Evolutionary conservation across 2,888 invertebrate species (phyloP).

Genomic region (Tipula unca): DNA sequence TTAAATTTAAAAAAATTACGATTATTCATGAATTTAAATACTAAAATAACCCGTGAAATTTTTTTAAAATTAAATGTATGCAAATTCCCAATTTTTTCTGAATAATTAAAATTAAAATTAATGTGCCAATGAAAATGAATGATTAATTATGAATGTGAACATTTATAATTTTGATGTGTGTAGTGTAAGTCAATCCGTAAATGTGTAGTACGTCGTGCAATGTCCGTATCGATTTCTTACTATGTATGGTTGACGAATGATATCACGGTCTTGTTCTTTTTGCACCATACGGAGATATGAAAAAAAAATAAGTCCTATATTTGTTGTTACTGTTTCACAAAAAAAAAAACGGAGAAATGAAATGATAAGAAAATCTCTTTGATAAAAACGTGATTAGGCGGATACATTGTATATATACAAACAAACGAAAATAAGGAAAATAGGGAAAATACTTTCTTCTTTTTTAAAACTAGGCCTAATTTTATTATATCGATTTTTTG

Average conservation of each 20-base stretch:
- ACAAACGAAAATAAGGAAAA: neutral
- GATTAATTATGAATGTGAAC: neutral
- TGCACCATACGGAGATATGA: neutral
- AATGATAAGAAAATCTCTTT: neutral
- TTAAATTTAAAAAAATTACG: neutral
- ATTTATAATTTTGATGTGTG: neutral
- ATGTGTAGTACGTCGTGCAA: neutral
- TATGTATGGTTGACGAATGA: neutral
- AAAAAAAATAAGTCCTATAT: neutral
- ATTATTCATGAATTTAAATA: neutral
- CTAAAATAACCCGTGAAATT: neutral
- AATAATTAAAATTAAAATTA: conserved; percentile 1
- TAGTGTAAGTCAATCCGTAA: neutral
- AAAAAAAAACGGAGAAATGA: neutral
- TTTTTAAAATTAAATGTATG: neutral
- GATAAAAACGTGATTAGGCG: neutral
- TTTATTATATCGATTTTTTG: too few species aligned
- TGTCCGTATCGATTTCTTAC: neutral
- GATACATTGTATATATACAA: too few species aligned
- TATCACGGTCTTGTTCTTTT: neutral
- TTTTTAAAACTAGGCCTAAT: too few species aligned
- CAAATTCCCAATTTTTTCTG: neutral
- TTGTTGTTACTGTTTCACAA: neutral
- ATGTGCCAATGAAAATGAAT: conserved; percentile 3
- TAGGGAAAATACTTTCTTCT: neutral